Evolutionary conservation across 2,888 invertebrate species (phyloP), one percentile per base, ranked within the genome.

Genomic region (Azorinus chamasolen): DNA sequence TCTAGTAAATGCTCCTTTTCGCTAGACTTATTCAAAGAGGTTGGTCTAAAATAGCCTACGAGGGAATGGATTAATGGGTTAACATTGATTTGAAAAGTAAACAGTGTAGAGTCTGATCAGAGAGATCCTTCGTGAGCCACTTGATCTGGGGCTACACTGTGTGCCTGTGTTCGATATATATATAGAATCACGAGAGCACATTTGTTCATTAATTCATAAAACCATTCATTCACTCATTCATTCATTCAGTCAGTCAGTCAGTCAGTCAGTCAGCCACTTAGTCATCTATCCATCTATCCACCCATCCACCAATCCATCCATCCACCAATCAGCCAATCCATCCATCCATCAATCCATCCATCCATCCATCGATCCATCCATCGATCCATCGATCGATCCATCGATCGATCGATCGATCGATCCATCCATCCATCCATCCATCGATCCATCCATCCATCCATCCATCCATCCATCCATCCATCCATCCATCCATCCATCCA

Each of bases 201-300:
- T n/a, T n/a, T n/a, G n/a, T n/a, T n/a, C n/a, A n/a, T n/a, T n/a
- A n/a, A n/a, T n/a, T n/a, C n/a, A n/a, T n/a, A n/a, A n/a, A n/a
- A n/a, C n/a, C n/a, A n/a, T n/a, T n/a, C n/a, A n/a, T n/a, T n/a
- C n/a, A n/a, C n/a, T n/a, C n/a, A n/a, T n/a, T n/a, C n/a, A 48
- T n/a, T 48, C 48, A 48, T 6, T 48, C 12, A 48, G 10, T 48
- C 48, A 48, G 18, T 48, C 48, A 48, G 18, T 48, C n/a, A 48
- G 18, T 48, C 48, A 48, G 18, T 48, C 48, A 48, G 18, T 48
- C n/a, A 48, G 10, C 18, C 48, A 48, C 6, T 48, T 20, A 48
- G 18, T 48, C n/a, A 48, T 8, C 18, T 20, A 48, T 8, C 18
- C 48, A 48, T 8, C 18, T 14, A 48, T 8, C 18, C 48, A 48